Percentiles rank a stretch among this genome's conserved stretches.
These are phyloP conservation scores for Podarcis siculus DNA, from an alignment of 2,797 vertebrate species.

Conservation along the genomic window DNA sequence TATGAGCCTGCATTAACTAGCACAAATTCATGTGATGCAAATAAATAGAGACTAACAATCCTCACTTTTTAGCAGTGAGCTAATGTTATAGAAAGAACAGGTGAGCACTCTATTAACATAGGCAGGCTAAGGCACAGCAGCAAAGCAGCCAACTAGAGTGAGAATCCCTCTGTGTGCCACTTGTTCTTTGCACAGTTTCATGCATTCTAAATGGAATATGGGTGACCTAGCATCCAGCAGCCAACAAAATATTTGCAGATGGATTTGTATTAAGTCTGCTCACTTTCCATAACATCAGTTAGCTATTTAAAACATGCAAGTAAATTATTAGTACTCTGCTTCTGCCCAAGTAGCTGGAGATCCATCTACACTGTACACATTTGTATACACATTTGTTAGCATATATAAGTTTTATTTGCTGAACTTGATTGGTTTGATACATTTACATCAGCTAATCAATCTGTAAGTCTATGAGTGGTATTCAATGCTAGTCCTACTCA, in stretches of 20 bases:
- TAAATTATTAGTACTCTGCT: background rate
- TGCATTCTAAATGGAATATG: background rate
- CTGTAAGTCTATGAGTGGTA: background rate
- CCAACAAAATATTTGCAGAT: background rate
- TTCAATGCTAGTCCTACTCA: no score
- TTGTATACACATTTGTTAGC: background rate
- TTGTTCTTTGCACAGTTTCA: background rate
- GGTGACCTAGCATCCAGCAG: background rate
- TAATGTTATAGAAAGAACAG: background rate
- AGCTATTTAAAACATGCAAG: background rate
- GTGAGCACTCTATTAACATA: background rate
- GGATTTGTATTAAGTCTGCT: background rate
- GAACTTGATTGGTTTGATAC: background rate
- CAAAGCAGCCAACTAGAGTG: background rate
- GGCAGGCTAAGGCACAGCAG: fast-evolving
- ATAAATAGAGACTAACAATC: background rate
- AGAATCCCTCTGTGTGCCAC: background rate
- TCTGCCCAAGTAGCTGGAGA: background rate
- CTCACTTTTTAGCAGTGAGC: background rate
- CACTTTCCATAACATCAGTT: background rate
- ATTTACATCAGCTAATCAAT: background rate
- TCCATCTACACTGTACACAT: background rate
- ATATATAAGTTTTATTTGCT: background rate
- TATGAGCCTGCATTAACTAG: background rate
- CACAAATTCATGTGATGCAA: background rate